Conservation (phyloP, 1,140 invertebrate species). For the Orussus abietinus region DNA sequence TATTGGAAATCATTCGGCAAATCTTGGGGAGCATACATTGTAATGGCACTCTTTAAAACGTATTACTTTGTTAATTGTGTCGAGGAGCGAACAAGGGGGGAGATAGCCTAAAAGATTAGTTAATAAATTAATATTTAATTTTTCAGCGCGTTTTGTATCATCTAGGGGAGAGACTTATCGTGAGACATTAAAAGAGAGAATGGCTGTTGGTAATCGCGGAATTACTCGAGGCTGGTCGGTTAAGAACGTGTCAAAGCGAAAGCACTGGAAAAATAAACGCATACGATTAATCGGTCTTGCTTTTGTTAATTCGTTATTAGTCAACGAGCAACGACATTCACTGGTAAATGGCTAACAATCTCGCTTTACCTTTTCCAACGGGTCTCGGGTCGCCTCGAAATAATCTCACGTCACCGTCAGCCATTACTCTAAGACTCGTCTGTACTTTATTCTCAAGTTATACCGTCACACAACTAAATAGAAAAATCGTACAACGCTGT, state of each 20-base stretch:
- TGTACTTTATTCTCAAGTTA: conserved; percentile 46
- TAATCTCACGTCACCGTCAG: conserved; percentile 41
- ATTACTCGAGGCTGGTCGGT: conserved; percentile 19
- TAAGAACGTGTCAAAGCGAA: conserved; percentile 22
- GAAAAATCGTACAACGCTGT: conserved; percentile 31
- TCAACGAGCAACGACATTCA: conserved; percentile 41
- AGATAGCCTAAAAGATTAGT: too few relatives aligned
- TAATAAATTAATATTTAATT: neutral
- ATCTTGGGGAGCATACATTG: too few relatives aligned
- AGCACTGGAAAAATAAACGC: conserved; percentile 38
- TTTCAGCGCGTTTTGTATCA: neutral
- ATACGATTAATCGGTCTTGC: conserved; percentile 29
- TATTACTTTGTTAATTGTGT: too few relatives aligned
- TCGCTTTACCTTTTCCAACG: conserved; percentile 39
- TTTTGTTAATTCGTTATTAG: conserved; percentile 33
- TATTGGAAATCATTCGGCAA: neutral
- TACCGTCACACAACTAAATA: conserved; percentile 38
- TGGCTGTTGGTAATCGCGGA: conserved; percentile 43
- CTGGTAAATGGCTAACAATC: conserved; percentile 33
- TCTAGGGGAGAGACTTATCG: too few relatives aligned
- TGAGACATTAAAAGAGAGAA: conserved; percentile 41
- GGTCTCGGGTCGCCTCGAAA: conserved; percentile 28
- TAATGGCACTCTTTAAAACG: too few relatives aligned
- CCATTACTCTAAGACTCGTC: conserved; percentile 33
- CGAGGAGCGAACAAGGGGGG: too few relatives aligned